phyloP scores from a whole-genome alignment of 64 coral and sea anemone species.

The Astreopora myriophthalma region DNA sequence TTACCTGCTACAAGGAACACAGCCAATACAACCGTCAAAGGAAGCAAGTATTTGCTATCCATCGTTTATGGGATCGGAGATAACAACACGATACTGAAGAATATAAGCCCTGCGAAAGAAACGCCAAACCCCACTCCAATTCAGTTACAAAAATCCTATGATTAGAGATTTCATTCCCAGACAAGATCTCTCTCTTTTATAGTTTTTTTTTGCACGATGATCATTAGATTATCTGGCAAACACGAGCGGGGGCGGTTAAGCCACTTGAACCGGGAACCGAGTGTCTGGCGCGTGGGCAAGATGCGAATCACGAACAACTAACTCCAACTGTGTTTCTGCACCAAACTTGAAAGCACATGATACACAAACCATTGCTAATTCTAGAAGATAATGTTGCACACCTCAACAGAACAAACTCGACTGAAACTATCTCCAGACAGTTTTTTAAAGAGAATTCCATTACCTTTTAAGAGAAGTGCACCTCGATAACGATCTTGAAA shows the following conservation, averaged over 20 bases:
- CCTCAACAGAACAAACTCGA: background rate
- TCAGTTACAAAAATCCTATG: background rate
- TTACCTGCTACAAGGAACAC: background rate
- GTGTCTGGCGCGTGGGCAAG: background rate
- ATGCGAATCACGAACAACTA: background rate
- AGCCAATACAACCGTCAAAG: background rate
- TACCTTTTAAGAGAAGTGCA: background rate
- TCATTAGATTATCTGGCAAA: background rate
- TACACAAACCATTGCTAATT: background rate
- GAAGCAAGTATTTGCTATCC: background rate
- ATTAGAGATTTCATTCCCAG: background rate
- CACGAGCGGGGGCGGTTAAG: background rate
- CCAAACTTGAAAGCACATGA: background rate
- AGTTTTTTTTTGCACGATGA: background rate
- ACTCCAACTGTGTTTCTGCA: background rate
- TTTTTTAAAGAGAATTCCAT: background rate
- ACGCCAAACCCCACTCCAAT: background rate
- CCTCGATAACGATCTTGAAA: background rate
- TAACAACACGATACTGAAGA: background rate
- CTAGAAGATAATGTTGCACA: background rate
- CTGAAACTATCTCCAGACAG: background rate
- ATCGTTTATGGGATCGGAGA: background rate
- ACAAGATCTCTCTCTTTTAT: background rate
- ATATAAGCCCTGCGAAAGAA: background rate
- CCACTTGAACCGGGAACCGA: background rate